phyloP scores from a whole-genome alignment of 2,888 invertebrate species.

The Keiferia lycopersicella region DNA sequence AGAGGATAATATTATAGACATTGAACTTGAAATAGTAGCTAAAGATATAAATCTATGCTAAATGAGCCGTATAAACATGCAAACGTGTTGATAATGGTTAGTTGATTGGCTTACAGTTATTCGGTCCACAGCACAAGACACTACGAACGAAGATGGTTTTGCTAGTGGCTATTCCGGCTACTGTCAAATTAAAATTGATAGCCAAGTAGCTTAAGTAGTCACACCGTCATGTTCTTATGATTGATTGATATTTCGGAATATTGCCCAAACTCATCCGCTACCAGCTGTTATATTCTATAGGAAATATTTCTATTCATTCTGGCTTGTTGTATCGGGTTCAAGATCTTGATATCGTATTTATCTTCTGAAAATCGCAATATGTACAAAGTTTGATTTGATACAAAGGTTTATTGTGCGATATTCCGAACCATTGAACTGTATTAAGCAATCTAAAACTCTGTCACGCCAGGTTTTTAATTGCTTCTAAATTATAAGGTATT shows the following conservation, averaged over 20 bases:
- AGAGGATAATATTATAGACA: neutral
- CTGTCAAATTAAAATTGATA: conserved; percentile 17
- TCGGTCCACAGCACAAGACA: conserved; percentile 18
- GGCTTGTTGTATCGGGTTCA: too few species aligned
- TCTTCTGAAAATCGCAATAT: neutral
- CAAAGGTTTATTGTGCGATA: conserved; percentile 6
- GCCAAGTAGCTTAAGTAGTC: neutral
- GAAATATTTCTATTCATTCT: too few species aligned
- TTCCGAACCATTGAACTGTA: conserved; percentile 1
- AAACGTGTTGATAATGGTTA: conserved; percentile 17
- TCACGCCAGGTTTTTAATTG: neutral
- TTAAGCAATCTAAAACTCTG: conserved; percentile 5
- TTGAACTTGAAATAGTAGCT: neutral
- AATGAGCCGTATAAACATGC: conserved; percentile 21
- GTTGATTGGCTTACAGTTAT: conserved; percentile 22
- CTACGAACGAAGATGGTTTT: conserved; percentile 1
- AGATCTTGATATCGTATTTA: too few species aligned
- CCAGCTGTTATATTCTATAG: too few species aligned
- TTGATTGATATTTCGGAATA: conserved; percentile 19
- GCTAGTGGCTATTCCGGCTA: neutral
- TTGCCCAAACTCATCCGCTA: conserved; percentile 19
- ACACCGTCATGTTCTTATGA: neutral
- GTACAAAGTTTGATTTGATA: too few species aligned
- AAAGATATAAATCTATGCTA: conserved; percentile 6
- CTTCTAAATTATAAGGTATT: neutral